phyloP scores from a whole-genome alignment of 2,888 invertebrate species.

The Poecilus cupreus region DNA sequence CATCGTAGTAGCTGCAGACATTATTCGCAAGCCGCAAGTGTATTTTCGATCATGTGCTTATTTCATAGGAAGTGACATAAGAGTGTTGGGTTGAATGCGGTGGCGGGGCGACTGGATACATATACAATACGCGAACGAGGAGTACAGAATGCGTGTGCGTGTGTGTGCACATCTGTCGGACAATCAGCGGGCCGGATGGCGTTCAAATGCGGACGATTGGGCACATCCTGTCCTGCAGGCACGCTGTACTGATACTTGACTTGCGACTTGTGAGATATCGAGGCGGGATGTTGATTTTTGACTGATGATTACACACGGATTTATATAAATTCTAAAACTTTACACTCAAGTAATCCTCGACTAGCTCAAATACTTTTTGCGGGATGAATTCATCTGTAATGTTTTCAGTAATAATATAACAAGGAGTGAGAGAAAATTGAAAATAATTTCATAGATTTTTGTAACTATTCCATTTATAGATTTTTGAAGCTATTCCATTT shows the following conservation, averaged over 20 bases:
- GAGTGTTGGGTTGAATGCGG: background rate
- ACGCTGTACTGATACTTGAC: background rate
- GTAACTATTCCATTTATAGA: too few relatives aligned
- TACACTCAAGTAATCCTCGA: too few relatives aligned
- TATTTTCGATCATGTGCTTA: constrained; percentile 18
- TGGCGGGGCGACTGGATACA: background rate
- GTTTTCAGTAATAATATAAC: too few relatives aligned
- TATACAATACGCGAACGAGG: background rate
- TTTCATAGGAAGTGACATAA: constrained; percentile 48
- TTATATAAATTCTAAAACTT: too few relatives aligned
- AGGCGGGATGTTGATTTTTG: background rate
- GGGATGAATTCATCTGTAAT: too few relatives aligned
- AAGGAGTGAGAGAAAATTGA: too few relatives aligned
- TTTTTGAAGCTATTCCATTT: too few relatives aligned
- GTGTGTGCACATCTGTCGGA: constrained; percentile 65
- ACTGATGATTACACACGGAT: too few relatives aligned
- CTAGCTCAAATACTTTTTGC: too few relatives aligned
- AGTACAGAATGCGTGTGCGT: constrained; percentile 7
- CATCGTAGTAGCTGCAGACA: too few relatives aligned
- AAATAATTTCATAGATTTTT: too few relatives aligned
- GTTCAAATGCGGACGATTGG: constrained; percentile 69
- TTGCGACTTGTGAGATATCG: background rate
- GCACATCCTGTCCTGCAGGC: constrained; percentile 67
- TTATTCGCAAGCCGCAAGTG: too few relatives aligned
- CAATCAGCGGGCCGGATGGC: constrained; percentile 69